A percentile compares a stretch with the other conserved stretches of the same genome.
Evolutionary conservation across 2,797 vertebrate species (phyloP).

Genomic region (Cossypha caffra): DNA sequence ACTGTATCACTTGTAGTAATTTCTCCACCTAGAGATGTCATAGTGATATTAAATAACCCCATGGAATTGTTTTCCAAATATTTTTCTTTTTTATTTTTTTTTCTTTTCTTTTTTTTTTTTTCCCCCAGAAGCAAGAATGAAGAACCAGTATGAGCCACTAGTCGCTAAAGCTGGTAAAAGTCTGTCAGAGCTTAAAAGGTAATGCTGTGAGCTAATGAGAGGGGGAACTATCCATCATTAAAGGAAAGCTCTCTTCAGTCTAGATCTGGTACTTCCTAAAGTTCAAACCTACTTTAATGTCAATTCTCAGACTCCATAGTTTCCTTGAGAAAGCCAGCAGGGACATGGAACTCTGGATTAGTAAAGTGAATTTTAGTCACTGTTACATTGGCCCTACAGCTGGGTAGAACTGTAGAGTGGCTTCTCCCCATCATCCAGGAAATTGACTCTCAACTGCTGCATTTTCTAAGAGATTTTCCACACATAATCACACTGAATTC

Average conservation of each 20-base stretch:
- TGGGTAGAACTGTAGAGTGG: not conserved
- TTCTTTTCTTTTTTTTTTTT: not conserved
- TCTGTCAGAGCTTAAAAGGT: not conserved
- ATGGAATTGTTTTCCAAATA: rapidly evolving
- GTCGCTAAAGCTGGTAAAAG: not conserved
- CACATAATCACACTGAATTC: not conserved
- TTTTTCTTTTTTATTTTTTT: not conserved
- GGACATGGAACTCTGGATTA: not conserved
- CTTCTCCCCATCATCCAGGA: not conserved
- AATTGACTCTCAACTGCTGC: not conserved
- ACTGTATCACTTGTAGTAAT: not conserved
- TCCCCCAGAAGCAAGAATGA: not conserved
- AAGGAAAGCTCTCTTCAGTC: not conserved
- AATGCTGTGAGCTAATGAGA: not conserved
- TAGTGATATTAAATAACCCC: not conserved
- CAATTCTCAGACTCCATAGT: not conserved
- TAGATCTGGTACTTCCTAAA: not conserved
- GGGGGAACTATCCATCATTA: not conserved
- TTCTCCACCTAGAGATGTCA: not conserved
- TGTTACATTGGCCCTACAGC: rapidly evolving
- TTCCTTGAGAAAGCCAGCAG: not conserved
- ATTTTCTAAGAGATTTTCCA: not conserved
- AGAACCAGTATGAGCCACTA: not conserved
- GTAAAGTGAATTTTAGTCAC: not conserved
- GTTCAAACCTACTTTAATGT: not conserved